Conservation (phyloP, 1,140 invertebrate species). For the Ylistrum balloti region DNA sequence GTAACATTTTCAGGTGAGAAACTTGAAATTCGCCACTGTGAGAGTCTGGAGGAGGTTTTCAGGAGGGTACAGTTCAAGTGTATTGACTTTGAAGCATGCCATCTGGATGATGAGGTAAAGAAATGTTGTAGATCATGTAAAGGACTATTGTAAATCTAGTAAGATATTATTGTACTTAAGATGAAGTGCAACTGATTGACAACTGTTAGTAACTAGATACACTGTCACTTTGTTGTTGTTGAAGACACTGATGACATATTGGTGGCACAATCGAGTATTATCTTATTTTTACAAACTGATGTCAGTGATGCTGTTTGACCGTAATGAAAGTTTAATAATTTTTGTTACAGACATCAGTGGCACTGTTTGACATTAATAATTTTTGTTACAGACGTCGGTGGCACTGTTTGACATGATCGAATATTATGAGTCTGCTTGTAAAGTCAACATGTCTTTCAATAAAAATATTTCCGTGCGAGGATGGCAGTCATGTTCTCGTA, state of each 20-base stretch:
- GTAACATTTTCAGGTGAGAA: conserved; percentile 80
- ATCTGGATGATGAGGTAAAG: conserved; percentile 88
- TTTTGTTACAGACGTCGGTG: conserved; percentile 84
- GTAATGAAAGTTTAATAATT: conserved; percentile 93
- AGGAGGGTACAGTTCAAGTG: conserved; percentile 89
- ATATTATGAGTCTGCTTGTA: conserved; percentile 92
- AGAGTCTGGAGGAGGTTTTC: conserved; percentile 90
- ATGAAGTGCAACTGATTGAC: no score
- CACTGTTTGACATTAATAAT: conserved; percentile 92
- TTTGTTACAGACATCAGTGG: conserved; percentile 84
- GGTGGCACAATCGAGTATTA: conserved; percentile 89
- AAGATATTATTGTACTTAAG: no score
- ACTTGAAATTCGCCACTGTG: conserved; percentile 86
- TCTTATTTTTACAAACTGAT: conserved; percentile 83
- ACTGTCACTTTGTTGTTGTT: conserved; percentile 63
- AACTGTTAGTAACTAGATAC: no score
- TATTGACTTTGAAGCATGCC: conserved; percentile 87
- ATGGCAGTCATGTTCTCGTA: conserved; percentile 91
- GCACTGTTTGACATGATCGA: conserved; percentile 95
- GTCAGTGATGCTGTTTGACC: conserved; percentile 91
- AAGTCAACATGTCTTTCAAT: conserved; percentile 91
- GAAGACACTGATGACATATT: conserved; percentile 60
- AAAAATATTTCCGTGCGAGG: conserved; percentile 88
- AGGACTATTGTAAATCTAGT: neutral
- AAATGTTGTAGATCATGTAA: neutral